Conservation (phyloP, 2,113 vertebrate species). For the Brachyhypopomus gauderio region DNA sequence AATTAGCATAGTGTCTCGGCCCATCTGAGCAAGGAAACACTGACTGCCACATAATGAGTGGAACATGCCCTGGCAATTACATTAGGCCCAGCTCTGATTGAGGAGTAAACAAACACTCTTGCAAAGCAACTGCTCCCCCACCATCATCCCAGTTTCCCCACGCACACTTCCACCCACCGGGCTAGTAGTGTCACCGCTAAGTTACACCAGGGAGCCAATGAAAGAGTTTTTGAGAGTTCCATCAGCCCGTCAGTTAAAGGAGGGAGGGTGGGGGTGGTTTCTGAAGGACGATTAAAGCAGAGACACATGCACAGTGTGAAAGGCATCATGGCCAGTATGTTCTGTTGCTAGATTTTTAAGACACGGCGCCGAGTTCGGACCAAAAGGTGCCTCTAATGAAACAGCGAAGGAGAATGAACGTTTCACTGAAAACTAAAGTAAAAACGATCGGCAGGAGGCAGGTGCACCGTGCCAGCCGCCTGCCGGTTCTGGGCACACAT, state of each 20-base stretch:
- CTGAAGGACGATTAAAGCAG: conserved; percentile 25
- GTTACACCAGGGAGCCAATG: neutral
- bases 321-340: neutral
- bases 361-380: conserved; percentile 1
- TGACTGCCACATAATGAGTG: conserved; percentile 55
- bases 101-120: conserved; percentile 53
- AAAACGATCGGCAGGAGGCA: conserved; percentile 18
- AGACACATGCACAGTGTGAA: neutral
- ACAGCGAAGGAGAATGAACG: neutral
- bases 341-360: conserved; percentile 25
- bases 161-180: conserved; percentile 20
- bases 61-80: conserved; percentile 56
- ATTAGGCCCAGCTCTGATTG: conserved; percentile 56
- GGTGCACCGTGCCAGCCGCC: neutral
- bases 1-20: conserved; percentile 63
- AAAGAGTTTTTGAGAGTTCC: conserved; percentile 1
- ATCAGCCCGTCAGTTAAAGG: neutral
- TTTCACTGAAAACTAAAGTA: neutral
- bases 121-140: neutral
- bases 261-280: neutral
- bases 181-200: neutral
- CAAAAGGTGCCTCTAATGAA: conserved; percentile 31
- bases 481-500: neutral
- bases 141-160: neutral
- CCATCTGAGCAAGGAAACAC: conserved; percentile 52